phyloP scores from a whole-genome alignment of 30 jellyfish, hydroid and myxozoan genomes.

The Mastigias papua region DNA sequence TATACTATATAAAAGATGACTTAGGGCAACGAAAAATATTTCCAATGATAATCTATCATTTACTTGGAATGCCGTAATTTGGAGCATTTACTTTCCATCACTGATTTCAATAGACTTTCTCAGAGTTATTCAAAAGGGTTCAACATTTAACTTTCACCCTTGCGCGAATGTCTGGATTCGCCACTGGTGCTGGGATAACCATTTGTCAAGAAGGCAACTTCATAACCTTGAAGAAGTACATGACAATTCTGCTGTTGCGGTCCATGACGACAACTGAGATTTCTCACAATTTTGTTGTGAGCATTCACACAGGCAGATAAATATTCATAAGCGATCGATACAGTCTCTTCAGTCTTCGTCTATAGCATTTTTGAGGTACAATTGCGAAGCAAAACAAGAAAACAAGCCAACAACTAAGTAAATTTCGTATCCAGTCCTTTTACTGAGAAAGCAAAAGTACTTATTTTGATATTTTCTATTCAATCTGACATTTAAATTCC shows the following conservation, averaged over 20 bases:
- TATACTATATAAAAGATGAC: neutral
- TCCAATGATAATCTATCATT: neutral
- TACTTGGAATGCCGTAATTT: neutral
- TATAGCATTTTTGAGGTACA: too few species aligned
- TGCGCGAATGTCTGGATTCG: constrained; percentile 5
- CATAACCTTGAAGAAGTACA: constrained; percentile 2
- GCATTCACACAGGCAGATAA: neutral
- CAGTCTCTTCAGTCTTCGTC: neutral
- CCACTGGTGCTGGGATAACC: constrained; percentile 97
- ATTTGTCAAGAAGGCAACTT: constrained; percentile 70
- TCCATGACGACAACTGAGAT: neutral
- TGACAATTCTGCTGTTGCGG: neutral
- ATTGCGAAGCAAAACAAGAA: neutral
- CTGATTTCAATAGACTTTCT: neutral
- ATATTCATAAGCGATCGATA: neutral
- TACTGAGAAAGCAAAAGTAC: neutral
- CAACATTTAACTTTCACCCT: neutral
- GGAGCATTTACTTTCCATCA: neutral
- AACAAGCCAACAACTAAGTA: neutral
- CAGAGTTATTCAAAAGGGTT: neutral
- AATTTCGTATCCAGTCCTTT: neutral
- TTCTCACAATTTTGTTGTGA: too few species aligned
- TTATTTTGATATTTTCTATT: neutral
- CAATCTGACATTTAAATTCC: neutral
- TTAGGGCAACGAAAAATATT: neutral